phyloP scores from a whole-genome alignment of 2,888 invertebrate genomes.

The Zaprionus obscuricornis region DNA sequence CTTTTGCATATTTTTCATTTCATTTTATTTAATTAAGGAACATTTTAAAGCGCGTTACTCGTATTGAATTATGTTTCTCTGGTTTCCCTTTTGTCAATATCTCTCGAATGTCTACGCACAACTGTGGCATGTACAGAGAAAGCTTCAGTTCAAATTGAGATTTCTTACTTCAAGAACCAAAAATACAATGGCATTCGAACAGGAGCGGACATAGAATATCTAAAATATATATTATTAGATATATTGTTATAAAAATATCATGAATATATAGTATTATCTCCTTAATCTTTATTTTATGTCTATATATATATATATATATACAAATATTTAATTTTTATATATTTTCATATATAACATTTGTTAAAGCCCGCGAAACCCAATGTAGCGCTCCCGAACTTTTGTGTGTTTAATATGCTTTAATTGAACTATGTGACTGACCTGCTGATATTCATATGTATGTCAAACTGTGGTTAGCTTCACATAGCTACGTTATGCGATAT shows the following conservation, averaged over 20 bases:
- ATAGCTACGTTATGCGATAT: background rate
- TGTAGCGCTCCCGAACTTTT: constrained; percentile 49
- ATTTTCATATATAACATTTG: too few species aligned
- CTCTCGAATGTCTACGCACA: constrained; percentile 30
- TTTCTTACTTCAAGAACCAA: constrained; percentile 48
- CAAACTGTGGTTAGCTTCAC: too few species aligned
- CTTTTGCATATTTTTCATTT: background rate
- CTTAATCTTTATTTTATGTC: too few species aligned
- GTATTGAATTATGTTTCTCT: constrained; percentile 1
- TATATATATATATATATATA: too few species aligned
- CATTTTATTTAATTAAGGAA: constrained; percentile 1
- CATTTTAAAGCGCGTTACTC: background rate
- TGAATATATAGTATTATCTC: too few species aligned
- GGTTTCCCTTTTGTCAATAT: constrained; percentile 16
- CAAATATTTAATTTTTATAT: too few species aligned
- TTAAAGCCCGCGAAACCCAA: background rate
- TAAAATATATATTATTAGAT: too few species aligned
- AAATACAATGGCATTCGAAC: constrained; percentile 32
- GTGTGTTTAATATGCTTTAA: constrained; percentile 61
- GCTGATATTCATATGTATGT: constrained; percentile 26
- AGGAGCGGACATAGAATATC: constrained; percentile 45
- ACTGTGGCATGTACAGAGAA: constrained; percentile 39
- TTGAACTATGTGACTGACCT: constrained; percentile 76
- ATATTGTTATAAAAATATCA: too few species aligned
- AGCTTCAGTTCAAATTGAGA: constrained; percentile 49